Percentiles rank a stretch among this genome's conserved stretches.
phyloP scores from a whole-genome alignment of 2,888 invertebrate genomes.

The Onthophagus sagittarius region DNA sequence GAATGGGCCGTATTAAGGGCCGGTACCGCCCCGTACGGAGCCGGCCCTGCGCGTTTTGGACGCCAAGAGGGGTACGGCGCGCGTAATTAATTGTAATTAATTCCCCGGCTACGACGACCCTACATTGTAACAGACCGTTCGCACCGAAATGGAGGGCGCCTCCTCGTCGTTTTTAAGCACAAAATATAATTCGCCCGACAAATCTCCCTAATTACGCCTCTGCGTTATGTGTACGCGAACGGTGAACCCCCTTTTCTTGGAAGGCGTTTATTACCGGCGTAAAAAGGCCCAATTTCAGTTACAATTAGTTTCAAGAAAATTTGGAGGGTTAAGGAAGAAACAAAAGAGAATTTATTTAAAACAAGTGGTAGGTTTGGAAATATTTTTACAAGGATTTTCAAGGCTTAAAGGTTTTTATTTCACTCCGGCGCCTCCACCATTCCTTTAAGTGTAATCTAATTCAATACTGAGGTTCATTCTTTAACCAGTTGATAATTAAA shows the following conservation, averaged over 20 bases:
- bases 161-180: not conserved
- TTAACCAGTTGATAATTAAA: too few relatives aligned
- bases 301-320: not conserved
- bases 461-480: too few relatives aligned
- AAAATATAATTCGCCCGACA: not conserved
- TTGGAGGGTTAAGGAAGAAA: not conserved
- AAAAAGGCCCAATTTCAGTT: not conserved
- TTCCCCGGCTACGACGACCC: not conserved
- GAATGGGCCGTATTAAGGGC: not conserved
- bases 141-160: not conserved
- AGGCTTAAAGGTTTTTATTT: too few relatives aligned
- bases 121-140: not conserved
- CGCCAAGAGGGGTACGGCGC: too few relatives aligned
- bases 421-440: not conserved
- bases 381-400: not conserved
- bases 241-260: not conserved
- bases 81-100: not conserved
- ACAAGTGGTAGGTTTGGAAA: not conserved
- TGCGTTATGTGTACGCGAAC: not conserved
- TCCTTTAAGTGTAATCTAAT: too few relatives aligned
- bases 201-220: not conserved
- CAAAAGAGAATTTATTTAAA: not conserved
- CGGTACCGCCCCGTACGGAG: not conserved
- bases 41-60: not conserved
- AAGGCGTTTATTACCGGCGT: not conserved